These are phyloP conservation scores for Toxotes jaculatrix DNA, from an alignment of 2,113 vertebrate species.

Conservation along the genomic window DNA sequence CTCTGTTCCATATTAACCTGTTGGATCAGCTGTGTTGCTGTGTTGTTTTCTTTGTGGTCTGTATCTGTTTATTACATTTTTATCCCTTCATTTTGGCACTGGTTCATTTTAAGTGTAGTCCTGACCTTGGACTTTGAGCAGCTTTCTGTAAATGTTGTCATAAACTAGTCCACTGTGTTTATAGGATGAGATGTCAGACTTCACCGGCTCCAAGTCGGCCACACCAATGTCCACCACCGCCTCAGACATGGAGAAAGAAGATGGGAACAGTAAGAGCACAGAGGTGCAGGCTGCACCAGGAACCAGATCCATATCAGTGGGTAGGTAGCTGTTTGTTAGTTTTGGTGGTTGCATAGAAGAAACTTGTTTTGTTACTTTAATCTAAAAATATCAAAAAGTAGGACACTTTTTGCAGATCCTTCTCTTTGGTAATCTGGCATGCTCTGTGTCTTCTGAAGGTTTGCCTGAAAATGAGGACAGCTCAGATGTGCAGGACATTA, in stretches of 20 bases:
- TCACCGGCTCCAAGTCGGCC: conserved; percentile 89
- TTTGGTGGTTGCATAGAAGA: not conserved
- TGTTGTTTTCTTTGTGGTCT: conserved; percentile 7
- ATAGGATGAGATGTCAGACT: conserved; percentile 95
- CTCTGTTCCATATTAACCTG: not conserved
- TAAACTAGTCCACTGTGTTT: conserved; percentile 34
- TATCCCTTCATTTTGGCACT: not conserved
- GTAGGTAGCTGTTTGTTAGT: conserved; percentile 75
- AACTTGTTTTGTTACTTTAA: not conserved
- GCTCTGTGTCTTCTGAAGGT: conserved; percentile 78
- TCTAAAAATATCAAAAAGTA: conserved; percentile 1
- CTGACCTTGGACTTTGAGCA: not conserved
- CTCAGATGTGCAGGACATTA: conserved; percentile 97
- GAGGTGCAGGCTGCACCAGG: conserved; percentile 92
- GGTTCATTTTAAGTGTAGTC: not conserved
- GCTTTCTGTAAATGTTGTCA: not conserved
- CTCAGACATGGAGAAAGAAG: conserved; percentile 83
- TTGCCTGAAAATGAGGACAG: conserved; percentile 93
- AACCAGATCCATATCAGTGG: conserved; percentile 88
- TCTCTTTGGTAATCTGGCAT: not conserved
- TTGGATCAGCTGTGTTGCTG: not conserved
- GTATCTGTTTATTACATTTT: not conserved
- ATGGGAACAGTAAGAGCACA: conserved; percentile 87
- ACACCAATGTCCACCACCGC: conserved; percentile 87
- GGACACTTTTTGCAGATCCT: not conserved